A percentile compares a stretch with the other conserved stretches of the same genome.
Conservation (phyloP, 2,888 invertebrate species). For the Pandemis heparana region DNA sequence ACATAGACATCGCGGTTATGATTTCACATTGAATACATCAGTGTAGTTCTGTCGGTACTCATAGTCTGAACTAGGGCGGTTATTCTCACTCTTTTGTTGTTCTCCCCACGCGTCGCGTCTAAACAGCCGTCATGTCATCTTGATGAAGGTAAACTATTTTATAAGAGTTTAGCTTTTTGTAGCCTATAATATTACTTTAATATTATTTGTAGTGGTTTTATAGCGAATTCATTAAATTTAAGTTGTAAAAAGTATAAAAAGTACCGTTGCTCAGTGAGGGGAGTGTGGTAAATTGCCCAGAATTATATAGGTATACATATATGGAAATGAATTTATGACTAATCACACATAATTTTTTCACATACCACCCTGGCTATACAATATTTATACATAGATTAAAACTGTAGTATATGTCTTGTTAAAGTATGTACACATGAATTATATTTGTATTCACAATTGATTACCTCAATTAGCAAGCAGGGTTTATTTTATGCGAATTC, state of each 20-base stretch:
- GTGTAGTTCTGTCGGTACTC: slow-evolving; percentile 10
- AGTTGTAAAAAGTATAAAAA: slow-evolving; percentile 72
- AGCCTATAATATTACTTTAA: slow-evolving; percentile 71
- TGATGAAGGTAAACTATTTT: slow-evolving; percentile 64
- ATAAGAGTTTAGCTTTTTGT: slow-evolving; percentile 60
- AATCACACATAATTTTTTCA: slow-evolving; percentile 25
- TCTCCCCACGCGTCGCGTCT: slow-evolving; percentile 12
- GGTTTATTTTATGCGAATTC: background rate
- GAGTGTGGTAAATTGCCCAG: slow-evolving; percentile 54
- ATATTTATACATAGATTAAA: background rate
- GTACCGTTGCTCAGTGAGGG: slow-evolving; percentile 65
- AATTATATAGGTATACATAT: slow-evolving; percentile 45
- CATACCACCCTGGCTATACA: slow-evolving; percentile 1
- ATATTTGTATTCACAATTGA: slow-evolving; percentile 45
- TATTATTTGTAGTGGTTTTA: slow-evolving; percentile 54
- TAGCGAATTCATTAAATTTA: slow-evolving; percentile 65
- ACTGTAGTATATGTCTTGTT: background rate
- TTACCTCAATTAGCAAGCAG: slow-evolving; percentile 9
- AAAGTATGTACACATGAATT: slow-evolving; percentile 18
- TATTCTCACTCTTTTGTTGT: background rate
- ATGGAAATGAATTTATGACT: slow-evolving; percentile 45
- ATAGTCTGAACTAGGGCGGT: slow-evolving; percentile 10
- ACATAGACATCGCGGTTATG: slow-evolving; percentile 1
- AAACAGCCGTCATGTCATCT: slow-evolving; percentile 35
- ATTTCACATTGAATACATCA: slow-evolving; percentile 4